These are phyloP conservation scores for Ephialtes manifestator DNA, from an alignment of 2,888 invertebrate genomes.

Conservation along the genomic window DNA sequence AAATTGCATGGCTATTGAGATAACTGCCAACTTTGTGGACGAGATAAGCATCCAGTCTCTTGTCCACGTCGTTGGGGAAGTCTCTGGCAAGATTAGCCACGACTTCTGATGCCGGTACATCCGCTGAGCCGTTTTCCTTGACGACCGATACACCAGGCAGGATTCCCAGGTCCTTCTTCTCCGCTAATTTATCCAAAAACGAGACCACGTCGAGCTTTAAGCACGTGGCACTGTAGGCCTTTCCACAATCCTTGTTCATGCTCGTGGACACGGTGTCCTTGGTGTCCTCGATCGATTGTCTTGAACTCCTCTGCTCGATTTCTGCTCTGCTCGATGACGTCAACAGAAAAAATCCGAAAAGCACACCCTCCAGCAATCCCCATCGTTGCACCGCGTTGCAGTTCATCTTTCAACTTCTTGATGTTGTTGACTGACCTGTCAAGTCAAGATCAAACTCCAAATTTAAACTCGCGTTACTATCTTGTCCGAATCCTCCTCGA, in stretches of 20 bases:
- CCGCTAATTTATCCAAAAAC: constrained; percentile 91
- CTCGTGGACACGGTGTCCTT: constrained; percentile 72
- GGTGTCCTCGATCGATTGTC: constrained; percentile 80
- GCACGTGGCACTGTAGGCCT: constrained; percentile 90
- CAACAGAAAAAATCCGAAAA: constrained; percentile 70
- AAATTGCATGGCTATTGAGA: constrained; percentile 91
- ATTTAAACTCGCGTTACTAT: constrained; percentile 24
- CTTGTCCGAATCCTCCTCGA: neutral
- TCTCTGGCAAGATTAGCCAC: constrained; percentile 92
- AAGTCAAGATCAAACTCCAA: neutral
- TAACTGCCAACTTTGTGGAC: constrained; percentile 91
- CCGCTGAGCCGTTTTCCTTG: constrained; percentile 87
- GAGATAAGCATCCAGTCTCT: constrained; percentile 92
- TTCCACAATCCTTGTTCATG: constrained; percentile 87
- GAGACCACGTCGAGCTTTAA: constrained; percentile 92
- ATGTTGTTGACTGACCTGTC: constrained; percentile 19
- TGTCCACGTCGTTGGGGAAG: constrained; percentile 92
- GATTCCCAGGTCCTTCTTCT: constrained; percentile 90
- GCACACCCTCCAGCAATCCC: constrained; percentile 36
- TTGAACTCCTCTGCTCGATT: constrained; percentile 78
- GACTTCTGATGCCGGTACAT: constrained; percentile 89
- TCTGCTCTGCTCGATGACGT: constrained; percentile 77
- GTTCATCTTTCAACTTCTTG: constrained; percentile 41
- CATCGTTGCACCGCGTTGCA: constrained; percentile 44
- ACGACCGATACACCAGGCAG: constrained; percentile 92